phyloP scores from a whole-genome alignment of 2,888 invertebrate species.

The Acleris laterana region DNA sequence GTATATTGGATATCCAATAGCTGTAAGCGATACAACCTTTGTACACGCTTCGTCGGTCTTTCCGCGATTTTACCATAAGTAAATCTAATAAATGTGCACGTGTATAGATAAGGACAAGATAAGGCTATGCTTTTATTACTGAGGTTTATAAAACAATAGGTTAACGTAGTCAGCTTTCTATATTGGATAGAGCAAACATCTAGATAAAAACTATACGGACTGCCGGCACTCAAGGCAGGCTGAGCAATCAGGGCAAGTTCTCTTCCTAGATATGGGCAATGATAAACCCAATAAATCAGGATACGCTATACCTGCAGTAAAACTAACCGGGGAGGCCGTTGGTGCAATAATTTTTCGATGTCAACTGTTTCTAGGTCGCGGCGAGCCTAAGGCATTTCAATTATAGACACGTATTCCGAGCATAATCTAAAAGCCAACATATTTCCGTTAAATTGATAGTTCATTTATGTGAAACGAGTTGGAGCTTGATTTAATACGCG shows the following conservation, averaged over 20 bases:
- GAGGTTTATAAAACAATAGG: not conserved
- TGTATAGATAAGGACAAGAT: not conserved
- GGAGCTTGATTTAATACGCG: slow-evolving; percentile 39
- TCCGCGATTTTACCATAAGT: slow-evolving; percentile 49
- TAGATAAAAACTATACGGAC: slow-evolving; percentile 20
- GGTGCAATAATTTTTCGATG: slow-evolving; percentile 36
- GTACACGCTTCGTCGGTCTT: slow-evolving; percentile 67
- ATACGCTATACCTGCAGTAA: slow-evolving; percentile 30
- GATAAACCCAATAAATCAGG: slow-evolving; percentile 36
- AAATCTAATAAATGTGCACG: slow-evolving; percentile 29
- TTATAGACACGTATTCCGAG: slow-evolving; percentile 34
- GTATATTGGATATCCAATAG: slow-evolving; percentile 72
- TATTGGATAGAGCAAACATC: slow-evolving; percentile 11
- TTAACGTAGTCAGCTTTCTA: slow-evolving; percentile 8
- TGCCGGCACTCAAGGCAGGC: slow-evolving; percentile 14
- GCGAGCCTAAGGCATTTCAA: slow-evolving; percentile 31
- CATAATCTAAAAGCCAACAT: slow-evolving; percentile 22
- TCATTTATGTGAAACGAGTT: slow-evolving; percentile 18
- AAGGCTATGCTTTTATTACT: not conserved
- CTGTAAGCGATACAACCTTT: slow-evolving; percentile 76
- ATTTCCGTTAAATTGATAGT: slow-evolving; percentile 21
- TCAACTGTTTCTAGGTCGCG: slow-evolving; percentile 30
- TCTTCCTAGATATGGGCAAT: slow-evolving; percentile 32
- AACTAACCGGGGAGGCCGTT: slow-evolving; percentile 28
- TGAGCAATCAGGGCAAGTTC: slow-evolving; percentile 31